Evolutionary conservation across 2,113 vertebrate species (phyloP), one percentile per base, ranked within the genome.

Genomic region (Channa argus): DNA sequence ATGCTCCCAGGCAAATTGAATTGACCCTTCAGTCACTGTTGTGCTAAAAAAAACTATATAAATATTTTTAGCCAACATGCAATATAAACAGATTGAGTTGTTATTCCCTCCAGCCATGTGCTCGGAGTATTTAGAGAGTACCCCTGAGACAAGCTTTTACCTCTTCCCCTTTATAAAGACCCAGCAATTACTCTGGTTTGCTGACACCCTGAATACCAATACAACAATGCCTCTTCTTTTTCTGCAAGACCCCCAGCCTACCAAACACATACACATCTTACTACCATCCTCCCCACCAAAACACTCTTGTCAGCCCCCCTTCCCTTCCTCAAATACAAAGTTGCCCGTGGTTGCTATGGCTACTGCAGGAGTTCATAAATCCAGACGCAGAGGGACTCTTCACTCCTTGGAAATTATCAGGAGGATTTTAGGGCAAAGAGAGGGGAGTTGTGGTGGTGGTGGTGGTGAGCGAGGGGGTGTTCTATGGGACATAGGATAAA

Each of bases 141-240:
- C 63, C 80, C 60, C 66, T 59, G 47, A 61, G 68, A 87, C 64
- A 81, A 80, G 75, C 83, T 73, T 88, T 86, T 80, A 83, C 59
- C 77, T 86, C 77, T 71, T 85, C 58, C 56, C 60, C 60, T 85
- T 84, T 65, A 84, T 85, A 86, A 86, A 88, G 80, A 90, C 77
- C 84, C 69, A 70, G 86, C 83, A 92, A 90, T 92, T 88, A 91
- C 89, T 86, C 88, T 87, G 79, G 83, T 84, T 86, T 90, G 78
- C 77, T 85, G 86, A 88, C 86, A 90, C 85, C 66, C 66, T 88
- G 83, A 91, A 89, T 90, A 88, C 85, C 86, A 88, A 85, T 24
- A 87, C 85, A 88, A 92, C 86, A 93, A 91, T 92, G 80, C 69
- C 47, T 75, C 72, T 69, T 78, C 82, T 87, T 69, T 80, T 79